Evolutionary conservation across 2,113 vertebrate genomes (phyloP).

Genomic region (Heliornis fulica): DNA sequence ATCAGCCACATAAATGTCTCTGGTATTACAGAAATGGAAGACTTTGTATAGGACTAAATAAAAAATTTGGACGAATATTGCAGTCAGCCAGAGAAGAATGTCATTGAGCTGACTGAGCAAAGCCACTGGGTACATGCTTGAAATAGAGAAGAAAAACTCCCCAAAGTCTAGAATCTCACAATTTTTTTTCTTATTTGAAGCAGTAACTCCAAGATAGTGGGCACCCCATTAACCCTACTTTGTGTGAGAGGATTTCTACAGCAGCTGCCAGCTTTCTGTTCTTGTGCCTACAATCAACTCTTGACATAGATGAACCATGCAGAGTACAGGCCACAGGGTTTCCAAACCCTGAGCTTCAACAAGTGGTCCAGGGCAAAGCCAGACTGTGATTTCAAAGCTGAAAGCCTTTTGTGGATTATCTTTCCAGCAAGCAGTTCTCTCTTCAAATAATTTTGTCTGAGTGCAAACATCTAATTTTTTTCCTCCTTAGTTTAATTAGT

Average conservation of each 20-base stretch:
- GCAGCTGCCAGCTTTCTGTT: constrained; percentile 16
- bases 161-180: constrained; percentile 21
- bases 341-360: constrained; percentile 8
- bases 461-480: constrained; percentile 52
- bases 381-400: constrained; percentile 2
- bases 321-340: neutral
- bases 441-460: constrained; percentile 52
- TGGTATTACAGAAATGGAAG: neutral
- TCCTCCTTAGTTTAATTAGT: constrained; percentile 35
- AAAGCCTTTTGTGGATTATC: constrained; percentile 54
- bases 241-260: constrained; percentile 22
- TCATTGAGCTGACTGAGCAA: constrained; percentile 44
- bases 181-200: constrained; percentile 50
- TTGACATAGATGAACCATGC: constrained; percentile 30
- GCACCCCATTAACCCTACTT: neutral
- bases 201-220: neutral
- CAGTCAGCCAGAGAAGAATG: constrained; percentile 6
- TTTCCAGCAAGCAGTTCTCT: constrained; percentile 24
- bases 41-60: neutral
- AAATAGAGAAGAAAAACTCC: constrained; percentile 55
- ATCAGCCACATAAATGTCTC: neutral
- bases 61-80: neutral
- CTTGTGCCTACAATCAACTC: neutral
- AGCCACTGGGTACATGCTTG: constrained; percentile 8
- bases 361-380: neutral